phyloP scores from a whole-genome alignment of 2,113 vertebrate genomes.

The Alligator sinensis region DNA sequence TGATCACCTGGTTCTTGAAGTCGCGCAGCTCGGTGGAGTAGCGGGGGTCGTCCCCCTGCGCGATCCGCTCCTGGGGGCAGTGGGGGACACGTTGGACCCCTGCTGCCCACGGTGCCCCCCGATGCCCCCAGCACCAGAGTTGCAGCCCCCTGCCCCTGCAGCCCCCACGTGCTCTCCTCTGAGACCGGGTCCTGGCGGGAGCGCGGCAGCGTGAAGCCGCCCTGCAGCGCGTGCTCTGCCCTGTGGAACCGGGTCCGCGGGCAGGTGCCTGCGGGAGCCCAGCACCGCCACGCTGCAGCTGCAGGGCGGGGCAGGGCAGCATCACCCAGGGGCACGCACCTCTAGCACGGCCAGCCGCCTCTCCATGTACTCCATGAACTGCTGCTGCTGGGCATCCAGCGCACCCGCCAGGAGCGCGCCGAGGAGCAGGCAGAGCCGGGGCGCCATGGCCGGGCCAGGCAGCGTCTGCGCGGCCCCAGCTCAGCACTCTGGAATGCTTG shows the following conservation, averaged over 20 bases:
- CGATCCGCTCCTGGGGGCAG: constrained; percentile 87
- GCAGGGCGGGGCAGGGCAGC: too few species aligned
- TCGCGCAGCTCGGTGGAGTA: constrained; percentile 89
- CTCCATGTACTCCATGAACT: constrained; percentile 85
- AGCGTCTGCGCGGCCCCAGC: constrained; percentile 50
- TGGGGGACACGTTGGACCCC: background rate
- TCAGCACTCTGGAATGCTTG: constrained; percentile 85
- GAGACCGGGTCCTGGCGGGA: too few species aligned
- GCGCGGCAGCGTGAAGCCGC: too few species aligned
- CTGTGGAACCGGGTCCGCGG: background rate
- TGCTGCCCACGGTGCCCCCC: fast-evolving
- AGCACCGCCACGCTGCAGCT: background rate
- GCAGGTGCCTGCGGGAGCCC: background rate
- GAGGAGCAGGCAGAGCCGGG: constrained; percentile 72
- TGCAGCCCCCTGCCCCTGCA: too few species aligned
- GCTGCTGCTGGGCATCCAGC: constrained; percentile 78
- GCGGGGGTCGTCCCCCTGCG: constrained; percentile 90
- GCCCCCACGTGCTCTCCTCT: too few species aligned
- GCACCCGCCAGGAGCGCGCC: constrained; percentile 56
- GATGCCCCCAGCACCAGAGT: too few species aligned
- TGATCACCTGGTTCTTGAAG: constrained; percentile 90
- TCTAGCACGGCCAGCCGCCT: constrained; percentile 79
- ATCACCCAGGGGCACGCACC: constrained; percentile 47
- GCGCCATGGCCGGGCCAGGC: constrained; percentile 36
- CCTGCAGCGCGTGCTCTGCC: too few species aligned